Conservation (phyloP, 92 coral and sea anemone species). For the Diadumene lineata region DNA sequence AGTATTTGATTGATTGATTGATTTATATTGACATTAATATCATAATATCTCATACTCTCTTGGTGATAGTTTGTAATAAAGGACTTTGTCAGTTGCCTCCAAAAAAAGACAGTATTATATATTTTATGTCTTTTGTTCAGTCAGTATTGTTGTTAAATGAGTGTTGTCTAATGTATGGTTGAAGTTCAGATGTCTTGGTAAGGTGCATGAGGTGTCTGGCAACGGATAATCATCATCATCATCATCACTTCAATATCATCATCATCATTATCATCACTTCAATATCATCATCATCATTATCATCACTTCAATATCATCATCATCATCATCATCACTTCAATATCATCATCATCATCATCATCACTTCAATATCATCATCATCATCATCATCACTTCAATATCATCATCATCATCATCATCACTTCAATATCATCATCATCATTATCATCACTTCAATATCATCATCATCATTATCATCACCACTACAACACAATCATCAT, state of each 20-base stretch:
- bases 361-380: not conserved
- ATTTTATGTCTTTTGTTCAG: too few species aligned
- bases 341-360: slow-evolving; percentile 7
- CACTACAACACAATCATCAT: not conserved
- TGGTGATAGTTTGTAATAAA: too few species aligned
- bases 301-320: not conserved
- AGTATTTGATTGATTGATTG: too few species aligned
- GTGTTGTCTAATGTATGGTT: too few species aligned
- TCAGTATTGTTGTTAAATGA: too few species aligned
- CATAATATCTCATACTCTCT: too few species aligned
- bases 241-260: not conserved
- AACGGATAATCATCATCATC: not conserved
- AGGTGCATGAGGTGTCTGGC: too few species aligned
- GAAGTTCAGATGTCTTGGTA: too few species aligned
- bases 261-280: not conserved
- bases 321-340: not conserved
- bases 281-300: not conserved
- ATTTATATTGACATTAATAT: too few species aligned
- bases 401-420: not conserved
- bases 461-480: not conserved
- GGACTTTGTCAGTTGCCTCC: too few species aligned
- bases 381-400: not conserved
- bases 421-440: not conserved
- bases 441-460: not conserved
- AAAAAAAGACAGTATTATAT: too few species aligned